These are phyloP conservation scores for Neopipo cinnamomea DNA, from an alignment of 2,113 vertebrate genomes.

Conservation along the genomic window DNA sequence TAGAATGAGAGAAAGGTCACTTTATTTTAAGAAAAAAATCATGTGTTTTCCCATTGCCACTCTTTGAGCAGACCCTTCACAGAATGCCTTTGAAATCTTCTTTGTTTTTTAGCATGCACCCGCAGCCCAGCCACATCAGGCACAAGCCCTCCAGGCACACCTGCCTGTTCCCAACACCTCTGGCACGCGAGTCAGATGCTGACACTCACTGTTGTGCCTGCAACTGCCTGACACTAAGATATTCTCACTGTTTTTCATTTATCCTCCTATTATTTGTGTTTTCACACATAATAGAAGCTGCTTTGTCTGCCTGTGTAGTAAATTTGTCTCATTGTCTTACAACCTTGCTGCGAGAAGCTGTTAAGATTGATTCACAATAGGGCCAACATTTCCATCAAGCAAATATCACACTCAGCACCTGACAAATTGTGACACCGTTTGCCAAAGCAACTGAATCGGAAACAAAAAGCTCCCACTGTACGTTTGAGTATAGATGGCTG, in stretches of 20 bases:
- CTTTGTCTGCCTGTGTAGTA: slow-evolving; percentile 64
- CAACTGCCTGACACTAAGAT: not conserved
- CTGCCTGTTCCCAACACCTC: slow-evolving; percentile 1
- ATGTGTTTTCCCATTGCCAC: not conserved
- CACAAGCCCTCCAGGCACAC: not conserved
- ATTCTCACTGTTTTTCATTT: slow-evolving; percentile 47
- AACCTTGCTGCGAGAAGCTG: slow-evolving; percentile 54
- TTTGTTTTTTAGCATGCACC: not conserved
- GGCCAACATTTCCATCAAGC: slow-evolving; percentile 62
- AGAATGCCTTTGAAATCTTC: not conserved
- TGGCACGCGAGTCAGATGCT: slow-evolving; percentile 7
- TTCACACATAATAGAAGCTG: slow-evolving; percentile 54
- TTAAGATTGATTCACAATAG: slow-evolving; percentile 58
- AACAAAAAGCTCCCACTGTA: not conserved
- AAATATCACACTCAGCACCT: slow-evolving; percentile 23
- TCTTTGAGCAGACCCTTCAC: not conserved
- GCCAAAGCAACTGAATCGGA: slow-evolving; percentile 5
- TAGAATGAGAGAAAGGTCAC: not conserved
- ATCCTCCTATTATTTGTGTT: slow-evolving; percentile 70
- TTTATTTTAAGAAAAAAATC: not conserved
- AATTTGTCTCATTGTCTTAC: slow-evolving; percentile 72
- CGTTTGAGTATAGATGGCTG: not conserved
- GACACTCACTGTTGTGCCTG: slow-evolving; percentile 30
- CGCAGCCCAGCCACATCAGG: not conserved
- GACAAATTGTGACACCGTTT: slow-evolving; percentile 44